Evolutionary conservation across 2,888 invertebrate species (phyloP).

Genomic region (Isotomurus palustris): DNA sequence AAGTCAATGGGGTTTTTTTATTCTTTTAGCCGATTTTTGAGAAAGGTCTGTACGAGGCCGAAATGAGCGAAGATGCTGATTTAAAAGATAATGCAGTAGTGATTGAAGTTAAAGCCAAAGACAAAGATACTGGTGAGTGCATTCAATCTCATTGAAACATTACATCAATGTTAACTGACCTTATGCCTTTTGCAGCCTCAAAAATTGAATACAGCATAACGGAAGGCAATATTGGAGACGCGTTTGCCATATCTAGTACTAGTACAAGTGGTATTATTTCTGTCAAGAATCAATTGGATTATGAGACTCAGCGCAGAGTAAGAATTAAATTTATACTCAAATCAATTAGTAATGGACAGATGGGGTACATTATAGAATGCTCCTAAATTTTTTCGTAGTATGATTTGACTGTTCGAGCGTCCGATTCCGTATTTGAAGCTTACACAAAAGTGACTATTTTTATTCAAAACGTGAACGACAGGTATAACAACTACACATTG

Average conservation of each 20-base stretch:
- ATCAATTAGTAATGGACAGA: conserved; percentile 15
- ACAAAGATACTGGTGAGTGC: conserved; percentile 69
- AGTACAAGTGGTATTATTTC: conserved; percentile 74
- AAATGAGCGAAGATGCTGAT: conserved; percentile 70
- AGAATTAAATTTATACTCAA: neutral
- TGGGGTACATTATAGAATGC: neutral
- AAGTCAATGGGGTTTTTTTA: neutral
- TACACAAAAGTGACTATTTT: conserved; percentile 72
- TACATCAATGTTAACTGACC: neutral
- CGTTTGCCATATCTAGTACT: conserved; percentile 72
- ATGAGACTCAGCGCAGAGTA: conserved; percentile 67
- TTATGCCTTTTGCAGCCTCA: conserved; percentile 57
- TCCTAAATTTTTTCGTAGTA: conserved; percentile 59
- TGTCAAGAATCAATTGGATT: conserved; percentile 72
- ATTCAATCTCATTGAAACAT: neutral
- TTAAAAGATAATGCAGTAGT: conserved; percentile 66
- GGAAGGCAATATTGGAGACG: conserved; percentile 77
- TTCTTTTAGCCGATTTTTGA: conserved; percentile 67
- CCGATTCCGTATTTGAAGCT: conserved; percentile 78
- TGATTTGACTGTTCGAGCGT: conserved; percentile 73
- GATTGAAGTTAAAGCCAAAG: conserved; percentile 80
- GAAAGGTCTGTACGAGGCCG: conserved; percentile 56
- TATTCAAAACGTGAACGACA: conserved; percentile 29
- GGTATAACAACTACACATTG: neutral
- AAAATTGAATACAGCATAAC: conserved; percentile 81